Conservation (phyloP, 2,113 vertebrate genomes). For the Boleophthalmus pectinirostris region DNA sequence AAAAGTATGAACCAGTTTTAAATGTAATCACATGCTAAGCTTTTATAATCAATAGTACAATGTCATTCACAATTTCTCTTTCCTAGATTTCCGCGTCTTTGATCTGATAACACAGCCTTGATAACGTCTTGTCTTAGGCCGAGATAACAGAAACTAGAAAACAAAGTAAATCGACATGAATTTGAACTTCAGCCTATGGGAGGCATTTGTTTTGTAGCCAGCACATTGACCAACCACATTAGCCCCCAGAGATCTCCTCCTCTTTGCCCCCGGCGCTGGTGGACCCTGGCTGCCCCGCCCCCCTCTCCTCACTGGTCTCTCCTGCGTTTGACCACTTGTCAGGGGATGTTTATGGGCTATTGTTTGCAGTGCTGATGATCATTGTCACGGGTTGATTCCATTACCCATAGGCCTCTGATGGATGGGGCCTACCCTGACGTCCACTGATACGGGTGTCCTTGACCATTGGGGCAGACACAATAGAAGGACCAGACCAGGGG, state of each 20-base stretch:
- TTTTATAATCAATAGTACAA: background rate
- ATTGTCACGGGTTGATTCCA: constrained; percentile 80
- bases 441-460: constrained; percentile 78
- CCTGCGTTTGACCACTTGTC: constrained; percentile 71
- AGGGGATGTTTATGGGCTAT: constrained; percentile 79
- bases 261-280: constrained; percentile 16
- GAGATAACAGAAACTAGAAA: background rate
- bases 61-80: background rate
- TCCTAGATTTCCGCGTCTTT: background rate
- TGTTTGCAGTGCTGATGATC: constrained; percentile 80
- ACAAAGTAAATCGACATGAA: constrained; percentile 37
- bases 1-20: too few relatives aligned
- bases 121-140: too few relatives aligned
- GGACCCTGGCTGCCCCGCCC: background rate
- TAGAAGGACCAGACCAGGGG: constrained; percentile 27
- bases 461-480: constrained; percentile 68
- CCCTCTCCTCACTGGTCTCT: constrained; percentile 1
- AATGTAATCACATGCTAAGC: too few relatives aligned
- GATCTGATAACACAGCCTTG: background rate
- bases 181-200: constrained; percentile 46
- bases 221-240: constrained; percentile 18
- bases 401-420: constrained; percentile 77
- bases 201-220: constrained; percentile 39
- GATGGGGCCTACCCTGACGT: constrained; percentile 71
- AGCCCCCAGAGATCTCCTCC: constrained; percentile 37